These are phyloP conservation scores for Enteromius treurensis DNA, from an alignment of 2,797 vertebrate genomes.

Conservation along the genomic window DNA sequence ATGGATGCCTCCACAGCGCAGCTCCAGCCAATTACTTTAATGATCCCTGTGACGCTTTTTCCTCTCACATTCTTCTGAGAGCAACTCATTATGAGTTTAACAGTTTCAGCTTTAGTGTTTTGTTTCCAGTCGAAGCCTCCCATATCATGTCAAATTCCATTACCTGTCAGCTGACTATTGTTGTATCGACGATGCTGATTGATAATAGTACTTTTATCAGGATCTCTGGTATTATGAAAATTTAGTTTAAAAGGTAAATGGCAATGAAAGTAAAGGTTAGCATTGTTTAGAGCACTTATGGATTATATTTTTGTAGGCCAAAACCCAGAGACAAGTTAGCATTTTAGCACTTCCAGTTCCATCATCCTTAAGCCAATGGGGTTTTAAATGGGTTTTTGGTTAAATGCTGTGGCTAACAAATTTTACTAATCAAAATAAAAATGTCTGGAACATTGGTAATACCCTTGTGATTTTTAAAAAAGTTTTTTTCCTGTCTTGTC, in stretches of 20 bases:
- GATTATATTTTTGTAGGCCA: background rate
- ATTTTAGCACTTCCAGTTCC: background rate
- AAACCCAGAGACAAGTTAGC: background rate
- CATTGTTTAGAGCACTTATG: background rate
- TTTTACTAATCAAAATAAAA: background rate
- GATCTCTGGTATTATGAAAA: background rate
- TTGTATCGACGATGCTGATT: background rate
- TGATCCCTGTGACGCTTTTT: conserved; percentile 61
- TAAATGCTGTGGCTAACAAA: background rate
- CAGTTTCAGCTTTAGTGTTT: conserved; percentile 9
- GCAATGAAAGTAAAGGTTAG: background rate
- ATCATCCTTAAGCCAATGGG: background rate
- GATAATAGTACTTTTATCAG: background rate
- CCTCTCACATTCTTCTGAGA: conserved; percentile 36
- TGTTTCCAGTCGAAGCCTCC: conserved; percentile 14
- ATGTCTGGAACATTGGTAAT: too few species aligned
- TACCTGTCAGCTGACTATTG: background rate
- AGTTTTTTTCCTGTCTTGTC: too few species aligned
- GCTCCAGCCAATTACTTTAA: conserved; percentile 70
- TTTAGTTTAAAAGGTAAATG: background rate
- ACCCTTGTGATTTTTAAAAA: too few species aligned
- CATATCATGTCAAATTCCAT: conserved; percentile 12
- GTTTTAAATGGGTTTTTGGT: background rate
- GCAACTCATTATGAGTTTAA: conserved; percentile 42
- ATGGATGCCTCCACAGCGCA: conserved; percentile 47